Evolutionary conservation across 2,113 vertebrate genomes (phyloP).

Genomic region (Corythornis madagascariensis): DNA sequence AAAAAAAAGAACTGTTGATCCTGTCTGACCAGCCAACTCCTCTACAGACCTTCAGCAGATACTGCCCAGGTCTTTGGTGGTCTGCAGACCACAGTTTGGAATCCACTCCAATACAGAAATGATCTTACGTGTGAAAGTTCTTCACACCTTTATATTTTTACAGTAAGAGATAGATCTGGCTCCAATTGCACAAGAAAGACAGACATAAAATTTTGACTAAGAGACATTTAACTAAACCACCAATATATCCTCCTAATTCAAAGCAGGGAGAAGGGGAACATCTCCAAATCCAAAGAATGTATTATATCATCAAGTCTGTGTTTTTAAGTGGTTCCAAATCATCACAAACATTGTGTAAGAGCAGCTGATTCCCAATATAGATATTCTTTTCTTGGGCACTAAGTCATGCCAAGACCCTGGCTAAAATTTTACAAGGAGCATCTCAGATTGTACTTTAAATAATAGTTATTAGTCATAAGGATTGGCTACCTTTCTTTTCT

Average conservation of each 20-base stretch:
- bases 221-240: constrained; percentile 37
- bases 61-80: not conserved
- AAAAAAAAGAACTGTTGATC: not conserved
- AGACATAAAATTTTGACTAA: not conserved
- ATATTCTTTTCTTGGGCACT: constrained; percentile 42
- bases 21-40: not conserved
- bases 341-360: constrained; percentile 55
- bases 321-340: constrained; percentile 68
- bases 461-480: constrained; percentile 62
- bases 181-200: not conserved
- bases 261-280: constrained; percentile 34
- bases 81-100: not conserved
- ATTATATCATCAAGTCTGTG: constrained; percentile 19
- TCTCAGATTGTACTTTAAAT: constrained; percentile 62
- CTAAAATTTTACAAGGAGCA: constrained; percentile 48
- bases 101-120: not conserved
- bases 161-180: not conserved
- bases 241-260: constrained; percentile 35
- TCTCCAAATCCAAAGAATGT: constrained; percentile 55
- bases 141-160: constrained; percentile 15
- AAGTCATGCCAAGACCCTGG: constrained; percentile 40
- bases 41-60: not conserved
- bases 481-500: constrained; percentile 68
- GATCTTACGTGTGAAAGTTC: not conserved
- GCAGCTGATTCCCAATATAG: constrained; percentile 30